Base-by-base conservation (phyloP, 2,797 vertebrate species). In the Chaenodraco wilsoni region DNA sequence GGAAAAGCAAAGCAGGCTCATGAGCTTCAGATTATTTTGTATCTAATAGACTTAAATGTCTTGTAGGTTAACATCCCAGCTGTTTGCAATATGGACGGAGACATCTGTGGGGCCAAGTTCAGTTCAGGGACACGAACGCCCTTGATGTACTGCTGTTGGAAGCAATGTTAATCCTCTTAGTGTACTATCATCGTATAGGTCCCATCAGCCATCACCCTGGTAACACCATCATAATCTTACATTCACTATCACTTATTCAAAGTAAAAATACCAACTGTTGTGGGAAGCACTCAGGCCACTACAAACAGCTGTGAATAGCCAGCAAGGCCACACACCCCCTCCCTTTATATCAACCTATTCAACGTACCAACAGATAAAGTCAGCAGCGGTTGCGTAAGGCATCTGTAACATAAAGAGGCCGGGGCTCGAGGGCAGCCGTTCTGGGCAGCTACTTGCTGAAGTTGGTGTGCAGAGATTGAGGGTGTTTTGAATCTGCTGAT, bases 161-260 rank as follows among this genome's bases (percentile, higher is more conserved):
- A 83, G 74, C 59, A 46, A 72, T 37, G 50, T 74, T 89, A 91
- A 93, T 92, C 90, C 87, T 90, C 84, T 93, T 92, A 89, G 72
- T 52, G 54, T 64, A 55, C 74, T 65, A 66, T 56, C 61, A 81
- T 81, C 14, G 19, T 82, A 56, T 76, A 81, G 72, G 69, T 84
- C 71, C 51, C 65, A 64, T 78, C 80, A 73, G 81, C 65, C 76
- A 73, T 87, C 81, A 50, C 88, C 74, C 82, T 81, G 80, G 85
- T 86, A 87, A 89, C 85, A 73, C 62, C 68, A 75, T 73, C 75
- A 61, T 83, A 83, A 88, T 85, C 87, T 74, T 52, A 80, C 85
- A 63, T 62, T 76, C 23, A 71, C 75, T 70, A 83, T 76, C 23
- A 71, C 75, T 69, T 84, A 84, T 79, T 86, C 56, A 70, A 74